Conservation (phyloP, 2,113 vertebrate genomes). For the cat (Felis catus) region DNA sequence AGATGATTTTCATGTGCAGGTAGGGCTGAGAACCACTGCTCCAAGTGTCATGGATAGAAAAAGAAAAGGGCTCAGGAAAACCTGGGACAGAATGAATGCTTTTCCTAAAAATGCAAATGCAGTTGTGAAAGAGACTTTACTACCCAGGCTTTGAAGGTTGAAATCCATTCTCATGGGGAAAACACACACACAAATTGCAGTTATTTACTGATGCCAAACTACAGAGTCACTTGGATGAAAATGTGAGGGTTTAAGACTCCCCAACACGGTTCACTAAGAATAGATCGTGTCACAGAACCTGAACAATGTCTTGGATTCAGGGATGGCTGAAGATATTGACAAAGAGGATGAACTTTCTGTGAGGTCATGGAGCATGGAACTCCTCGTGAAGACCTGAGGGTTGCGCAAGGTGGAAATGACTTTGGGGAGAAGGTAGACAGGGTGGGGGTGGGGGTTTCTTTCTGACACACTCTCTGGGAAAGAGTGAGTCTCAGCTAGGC, state of each 20-base stretch:
- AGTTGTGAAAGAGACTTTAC: background rate
- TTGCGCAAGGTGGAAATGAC: background rate
- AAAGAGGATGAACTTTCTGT: background rate
- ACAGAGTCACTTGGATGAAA: slow-evolving; percentile 10
- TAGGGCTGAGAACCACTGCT: background rate
- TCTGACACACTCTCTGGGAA: background rate
- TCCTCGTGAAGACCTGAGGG: too few relatives aligned
- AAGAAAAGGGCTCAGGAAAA: background rate
- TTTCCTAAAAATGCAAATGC: slow-evolving; percentile 1
- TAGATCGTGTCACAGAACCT: background rate
- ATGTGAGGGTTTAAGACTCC: background rate
- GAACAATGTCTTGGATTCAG: slow-evolving; percentile 19
- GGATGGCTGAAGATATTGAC: background rate
- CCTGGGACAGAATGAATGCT: background rate
- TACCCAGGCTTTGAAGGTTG: background rate
- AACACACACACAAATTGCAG: background rate
- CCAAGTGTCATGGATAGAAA: background rate
- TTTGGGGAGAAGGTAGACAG: background rate
- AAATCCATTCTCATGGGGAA: background rate
- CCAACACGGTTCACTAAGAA: slow-evolving; percentile 7
- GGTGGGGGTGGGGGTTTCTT: background rate
- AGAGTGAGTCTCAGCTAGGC: background rate
- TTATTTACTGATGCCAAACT: slow-evolving; percentile 37
- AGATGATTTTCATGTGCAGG: background rate
- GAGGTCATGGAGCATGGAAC: background rate